Conservation (phyloP, 2,113 vertebrate genomes). For the Oreochromis aureus region DNA sequence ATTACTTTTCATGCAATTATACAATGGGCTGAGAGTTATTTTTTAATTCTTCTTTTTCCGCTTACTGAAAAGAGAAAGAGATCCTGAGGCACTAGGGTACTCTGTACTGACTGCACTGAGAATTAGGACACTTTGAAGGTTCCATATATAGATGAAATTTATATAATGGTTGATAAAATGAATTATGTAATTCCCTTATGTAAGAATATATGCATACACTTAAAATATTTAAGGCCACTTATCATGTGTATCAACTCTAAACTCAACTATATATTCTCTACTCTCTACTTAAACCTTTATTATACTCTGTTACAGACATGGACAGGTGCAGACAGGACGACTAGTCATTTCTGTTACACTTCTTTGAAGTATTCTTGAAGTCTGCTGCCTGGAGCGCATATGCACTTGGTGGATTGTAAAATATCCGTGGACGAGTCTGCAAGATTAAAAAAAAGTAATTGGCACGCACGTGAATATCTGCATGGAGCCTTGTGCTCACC, state of each 20-base stretch:
- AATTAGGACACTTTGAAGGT: background rate
- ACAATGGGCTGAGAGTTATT: background rate
- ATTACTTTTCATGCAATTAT: background rate
- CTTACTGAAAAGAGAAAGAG: background rate
- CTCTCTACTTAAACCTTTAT: background rate
- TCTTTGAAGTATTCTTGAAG: background rate
- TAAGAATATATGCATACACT: background rate
- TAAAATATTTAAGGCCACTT: slow-evolving; percentile 22
- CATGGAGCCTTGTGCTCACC: background rate
- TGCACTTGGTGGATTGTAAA: background rate
- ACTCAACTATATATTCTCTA: background rate
- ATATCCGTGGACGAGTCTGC: background rate
- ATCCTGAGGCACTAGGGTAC: background rate
- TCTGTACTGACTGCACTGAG: background rate
- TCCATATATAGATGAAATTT: background rate
- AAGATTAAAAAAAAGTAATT: background rate
- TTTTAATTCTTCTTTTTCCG: background rate
- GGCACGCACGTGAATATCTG: background rate
- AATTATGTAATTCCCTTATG: slow-evolving; percentile 4
- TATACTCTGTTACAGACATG: background rate
- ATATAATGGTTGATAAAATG: background rate
- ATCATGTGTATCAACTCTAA: background rate
- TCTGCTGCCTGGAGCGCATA: background rate
- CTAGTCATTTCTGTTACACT: background rate
- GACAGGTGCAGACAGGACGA: background rate